phyloP scores from a whole-genome alignment of 2,888 invertebrate genomes.

The Megastigmus dorsalis region DNA sequence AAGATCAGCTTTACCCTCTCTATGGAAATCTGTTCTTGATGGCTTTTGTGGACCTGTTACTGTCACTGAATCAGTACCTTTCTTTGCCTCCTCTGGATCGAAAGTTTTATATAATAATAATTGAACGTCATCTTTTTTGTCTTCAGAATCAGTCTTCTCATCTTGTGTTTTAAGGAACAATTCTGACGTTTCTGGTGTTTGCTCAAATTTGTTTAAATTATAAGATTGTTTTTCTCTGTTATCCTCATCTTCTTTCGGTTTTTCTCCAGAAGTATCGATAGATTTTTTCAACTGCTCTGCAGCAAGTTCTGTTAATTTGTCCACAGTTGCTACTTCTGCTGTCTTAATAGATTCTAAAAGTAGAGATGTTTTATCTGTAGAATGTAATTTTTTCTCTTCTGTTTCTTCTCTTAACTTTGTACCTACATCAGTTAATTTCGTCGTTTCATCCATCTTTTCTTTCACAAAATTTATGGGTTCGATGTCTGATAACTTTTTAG shows the following conservation, averaged over 20 bases:
- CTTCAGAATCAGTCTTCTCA: conserved; percentile 76
- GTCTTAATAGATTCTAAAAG: background rate
- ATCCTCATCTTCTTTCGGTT: background rate
- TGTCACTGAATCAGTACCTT: conserved; percentile 45
- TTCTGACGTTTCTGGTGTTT: conserved; percentile 44
- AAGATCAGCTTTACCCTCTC: conserved; percentile 35
- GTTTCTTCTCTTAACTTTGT: background rate
- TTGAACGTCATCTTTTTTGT: conserved; percentile 62
- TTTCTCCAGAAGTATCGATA: background rate
- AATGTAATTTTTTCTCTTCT: background rate
- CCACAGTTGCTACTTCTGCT: background rate
- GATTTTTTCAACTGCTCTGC: background rate
- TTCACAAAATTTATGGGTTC: background rate
- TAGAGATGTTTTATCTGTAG: background rate
- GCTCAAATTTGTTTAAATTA: conserved; percentile 36
- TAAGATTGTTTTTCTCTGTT: conserved; percentile 41
- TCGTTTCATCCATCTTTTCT: background rate
- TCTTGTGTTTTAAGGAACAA: conserved; percentile 47
- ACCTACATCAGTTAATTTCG: background rate
- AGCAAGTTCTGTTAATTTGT: background rate
- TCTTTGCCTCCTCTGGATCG: conserved; percentile 42
- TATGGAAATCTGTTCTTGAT: conserved; percentile 21
- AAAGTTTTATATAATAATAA: conserved; percentile 48
- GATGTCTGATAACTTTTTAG: background rate
- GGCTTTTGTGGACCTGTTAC: conserved; percentile 6